Evolutionary conservation across 37 sponge, comb jelly and placozoan genomes (phyloP).

Genomic region (Haliclona indistincta): DNA sequence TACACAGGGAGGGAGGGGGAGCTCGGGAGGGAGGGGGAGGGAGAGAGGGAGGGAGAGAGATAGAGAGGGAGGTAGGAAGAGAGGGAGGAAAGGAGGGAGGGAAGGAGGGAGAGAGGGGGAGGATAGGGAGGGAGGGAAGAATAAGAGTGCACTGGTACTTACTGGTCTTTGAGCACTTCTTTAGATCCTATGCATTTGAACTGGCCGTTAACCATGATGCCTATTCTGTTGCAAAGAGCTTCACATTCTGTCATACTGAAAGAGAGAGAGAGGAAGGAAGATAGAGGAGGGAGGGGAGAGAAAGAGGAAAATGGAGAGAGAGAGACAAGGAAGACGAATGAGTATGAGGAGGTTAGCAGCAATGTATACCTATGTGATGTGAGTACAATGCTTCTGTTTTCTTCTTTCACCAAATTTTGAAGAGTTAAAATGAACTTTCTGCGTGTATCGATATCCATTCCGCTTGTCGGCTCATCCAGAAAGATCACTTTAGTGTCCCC

Average conservation of each 20-base stretch:
- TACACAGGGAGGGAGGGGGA: background rate
- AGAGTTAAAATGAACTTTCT: constrained; percentile 82
- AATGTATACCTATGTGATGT: constrained; percentile 73
- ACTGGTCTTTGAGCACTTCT: constrained; percentile 87
- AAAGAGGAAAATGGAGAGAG: background rate
- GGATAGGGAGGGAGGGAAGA: background rate
- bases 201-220: constrained; percentile 90
- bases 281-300: constrained; percentile 2
- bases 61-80: no score
- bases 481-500: constrained; percentile 51
- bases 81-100: background rate
- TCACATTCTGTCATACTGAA: constrained; percentile 94
- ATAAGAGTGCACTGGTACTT: background rate
- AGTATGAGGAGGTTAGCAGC: background rate
- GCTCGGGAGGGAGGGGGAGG: background rate
- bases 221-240: constrained; percentile 86
- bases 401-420: constrained; percentile 32
- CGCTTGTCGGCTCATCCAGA: constrained; percentile 89
- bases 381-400: constrained; percentile 66
- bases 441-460: constrained; percentile 81
- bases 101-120: constrained; percentile 2
- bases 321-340: no score
- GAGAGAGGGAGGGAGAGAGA: no score
- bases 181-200: constrained; percentile 91
- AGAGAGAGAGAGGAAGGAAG: no score